phyloP scores from a whole-genome alignment of 2,797 vertebrate genomes.

The Graptemys geographica region DNA sequence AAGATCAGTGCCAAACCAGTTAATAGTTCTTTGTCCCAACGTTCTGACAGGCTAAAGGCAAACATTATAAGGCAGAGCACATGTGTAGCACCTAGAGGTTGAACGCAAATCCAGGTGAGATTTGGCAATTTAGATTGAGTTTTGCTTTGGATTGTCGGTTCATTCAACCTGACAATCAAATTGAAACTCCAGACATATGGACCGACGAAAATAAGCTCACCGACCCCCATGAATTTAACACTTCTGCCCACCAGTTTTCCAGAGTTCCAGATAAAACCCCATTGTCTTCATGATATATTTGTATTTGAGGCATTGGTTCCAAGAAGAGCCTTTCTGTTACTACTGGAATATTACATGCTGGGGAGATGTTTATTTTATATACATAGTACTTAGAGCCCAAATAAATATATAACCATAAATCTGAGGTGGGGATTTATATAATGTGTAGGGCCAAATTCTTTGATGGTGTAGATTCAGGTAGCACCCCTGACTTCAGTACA shows the following conservation, averaged over 20 bases:
- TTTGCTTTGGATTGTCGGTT: not conserved
- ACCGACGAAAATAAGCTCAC: rapidly evolving
- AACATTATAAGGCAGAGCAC: not conserved
- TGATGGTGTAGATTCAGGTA: not conserved
- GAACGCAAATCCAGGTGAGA: not conserved
- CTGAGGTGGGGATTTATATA: not conserved
- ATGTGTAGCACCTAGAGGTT: not conserved
- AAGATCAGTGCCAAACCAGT: not conserved
- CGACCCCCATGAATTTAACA: not conserved
- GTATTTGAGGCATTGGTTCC: not conserved
- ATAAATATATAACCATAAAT: not conserved
- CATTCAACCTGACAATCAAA: not conserved
- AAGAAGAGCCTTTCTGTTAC: not conserved
- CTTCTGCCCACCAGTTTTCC: not conserved
- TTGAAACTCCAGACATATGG: not conserved
- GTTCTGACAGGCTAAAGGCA: not conserved
- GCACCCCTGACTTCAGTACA: not conserved
- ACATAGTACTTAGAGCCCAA: not conserved
- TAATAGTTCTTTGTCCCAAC: not conserved
- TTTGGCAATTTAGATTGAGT: not conserved
- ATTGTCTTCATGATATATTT: not conserved
- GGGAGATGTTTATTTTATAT: not conserved
- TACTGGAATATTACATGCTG: not conserved
- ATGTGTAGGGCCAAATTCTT: not conserved
- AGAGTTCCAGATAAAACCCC: not conserved